These are phyloP conservation scores for Torymus auratus DNA, from an alignment of 2,888 invertebrate species.

Conservation along the genomic window DNA sequence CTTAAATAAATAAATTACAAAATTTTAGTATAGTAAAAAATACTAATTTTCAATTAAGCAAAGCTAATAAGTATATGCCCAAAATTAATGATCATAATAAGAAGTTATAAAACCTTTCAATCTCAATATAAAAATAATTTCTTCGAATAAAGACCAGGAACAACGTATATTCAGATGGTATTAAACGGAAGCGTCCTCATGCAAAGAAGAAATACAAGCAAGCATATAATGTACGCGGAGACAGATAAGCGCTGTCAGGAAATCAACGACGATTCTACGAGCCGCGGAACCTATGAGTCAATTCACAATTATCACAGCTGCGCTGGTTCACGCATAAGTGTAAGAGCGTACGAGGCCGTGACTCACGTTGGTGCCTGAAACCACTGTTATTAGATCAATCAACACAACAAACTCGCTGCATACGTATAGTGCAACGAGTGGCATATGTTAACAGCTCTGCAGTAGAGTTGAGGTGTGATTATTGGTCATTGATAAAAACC, in stretches of 20 bases:
- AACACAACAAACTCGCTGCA: constrained; percentile 10
- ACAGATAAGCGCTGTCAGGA: constrained; percentile 24
- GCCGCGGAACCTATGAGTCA: constrained; percentile 40
- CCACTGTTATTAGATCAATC: constrained; percentile 47
- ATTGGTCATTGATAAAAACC: constrained; percentile 42
- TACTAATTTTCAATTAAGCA: too few relatives aligned
- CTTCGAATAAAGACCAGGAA: constrained; percentile 8
- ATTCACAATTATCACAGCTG: constrained; percentile 6
- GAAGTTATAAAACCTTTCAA: neutral
- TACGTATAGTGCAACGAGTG: neutral
- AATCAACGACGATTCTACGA: constrained; percentile 33
- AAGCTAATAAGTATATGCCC: too few relatives aligned
- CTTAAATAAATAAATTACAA: too few relatives aligned
- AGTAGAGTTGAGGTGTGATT: constrained; percentile 14
- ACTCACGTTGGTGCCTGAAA: constrained; percentile 37
- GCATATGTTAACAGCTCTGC: neutral
- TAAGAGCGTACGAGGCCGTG: neutral
- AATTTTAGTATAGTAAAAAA: too few relatives aligned
- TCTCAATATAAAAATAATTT: neutral
- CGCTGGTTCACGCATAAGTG: constrained; percentile 2
- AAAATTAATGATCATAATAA: neutral
- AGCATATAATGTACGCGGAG: neutral
- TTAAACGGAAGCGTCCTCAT: neutral
- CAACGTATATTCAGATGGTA: neutral
- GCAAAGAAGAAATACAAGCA: neutral